These are phyloP conservation scores for Mesoligia furuncula DNA, from an alignment of 2,888 invertebrate genomes.

Conservation along the genomic window DNA sequence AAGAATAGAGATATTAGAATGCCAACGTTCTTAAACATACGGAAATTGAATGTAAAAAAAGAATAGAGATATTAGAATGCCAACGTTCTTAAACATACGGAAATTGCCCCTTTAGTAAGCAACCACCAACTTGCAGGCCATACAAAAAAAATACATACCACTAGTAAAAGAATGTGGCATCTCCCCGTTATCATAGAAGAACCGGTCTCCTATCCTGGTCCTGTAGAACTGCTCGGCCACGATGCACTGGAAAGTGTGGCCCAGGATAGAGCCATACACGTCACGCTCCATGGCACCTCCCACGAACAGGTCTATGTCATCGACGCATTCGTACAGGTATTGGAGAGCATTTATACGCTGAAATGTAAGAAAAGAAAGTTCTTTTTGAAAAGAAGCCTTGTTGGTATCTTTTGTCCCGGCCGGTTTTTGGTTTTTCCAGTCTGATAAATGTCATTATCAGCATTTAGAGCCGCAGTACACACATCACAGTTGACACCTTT, in stretches of 20 bases:
- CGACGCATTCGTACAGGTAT: constrained; percentile 93
- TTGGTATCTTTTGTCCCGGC: background rate
- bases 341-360: constrained; percentile 92
- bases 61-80: too few relatives aligned
- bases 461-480: too few relatives aligned
- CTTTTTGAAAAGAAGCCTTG: background rate
- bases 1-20: too few relatives aligned
- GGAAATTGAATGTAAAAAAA: too few relatives aligned
- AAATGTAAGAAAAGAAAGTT: background rate
- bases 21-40: too few relatives aligned
- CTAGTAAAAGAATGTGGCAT: constrained; percentile 92
- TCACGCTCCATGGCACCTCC: constrained; percentile 95
- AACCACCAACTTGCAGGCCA: background rate
- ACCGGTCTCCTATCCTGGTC: constrained; percentile 96
- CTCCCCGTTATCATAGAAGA: constrained; percentile 94
- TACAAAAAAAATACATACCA: constrained; percentile 79
- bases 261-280: constrained; percentile 94
- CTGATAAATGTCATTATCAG: background rate
- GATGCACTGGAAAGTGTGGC: constrained; percentile 97
- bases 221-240: constrained; percentile 96
- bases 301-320: constrained; percentile 96
- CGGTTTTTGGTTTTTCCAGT: background rate
- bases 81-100: too few relatives aligned
- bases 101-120: background rate
- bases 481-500: too few relatives aligned